Conservation (phyloP, 1,140 invertebrate genomes). For the Drosophila varians region DNA sequence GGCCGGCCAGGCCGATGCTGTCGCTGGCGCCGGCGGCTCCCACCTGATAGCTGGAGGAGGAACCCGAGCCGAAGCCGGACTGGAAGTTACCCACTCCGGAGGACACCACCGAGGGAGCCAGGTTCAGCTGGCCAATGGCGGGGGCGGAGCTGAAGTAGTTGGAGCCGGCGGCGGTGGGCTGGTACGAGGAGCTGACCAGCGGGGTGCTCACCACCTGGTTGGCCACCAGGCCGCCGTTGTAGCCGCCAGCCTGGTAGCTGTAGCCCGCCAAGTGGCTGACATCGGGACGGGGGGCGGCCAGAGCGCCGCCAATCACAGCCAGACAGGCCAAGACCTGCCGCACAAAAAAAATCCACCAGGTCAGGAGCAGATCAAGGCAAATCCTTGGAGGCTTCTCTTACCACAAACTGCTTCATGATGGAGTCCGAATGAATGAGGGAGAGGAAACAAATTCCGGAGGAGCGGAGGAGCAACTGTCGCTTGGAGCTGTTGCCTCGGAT, state of each 20-base stretch:
- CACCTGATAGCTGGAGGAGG: constrained; percentile 1
- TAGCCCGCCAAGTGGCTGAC: constrained; percentile 67
- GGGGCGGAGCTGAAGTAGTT: constrained; percentile 57
- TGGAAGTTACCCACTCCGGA: constrained; percentile 10
- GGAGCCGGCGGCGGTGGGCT: constrained; percentile 82
- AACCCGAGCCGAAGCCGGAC: not conserved
- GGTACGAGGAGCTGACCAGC: constrained; percentile 64
- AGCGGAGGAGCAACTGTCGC: constrained; percentile 35
- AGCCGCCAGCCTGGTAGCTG: constrained; percentile 57
- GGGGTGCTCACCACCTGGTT: constrained; percentile 41
- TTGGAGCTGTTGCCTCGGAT: constrained; percentile 58
- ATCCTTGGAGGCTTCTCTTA: constrained; percentile 34
- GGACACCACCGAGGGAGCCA: constrained; percentile 23
- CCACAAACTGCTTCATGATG: constrained; percentile 77
- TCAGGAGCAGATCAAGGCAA: not conserved
- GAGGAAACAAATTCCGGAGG: not conserved
- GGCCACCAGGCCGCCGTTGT: constrained; percentile 34
- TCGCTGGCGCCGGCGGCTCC: constrained; percentile 23
- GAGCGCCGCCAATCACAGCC: constrained; percentile 38
- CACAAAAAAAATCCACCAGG: not conserved
- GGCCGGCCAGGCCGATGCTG: constrained; percentile 54
- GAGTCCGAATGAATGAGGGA: not conserved
- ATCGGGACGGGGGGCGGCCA: constrained; percentile 65
- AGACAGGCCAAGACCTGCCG: constrained; percentile 63
- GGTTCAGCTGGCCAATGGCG: constrained; percentile 43